phyloP scores from a whole-genome alignment of 2,797 vertebrate species.

The Sebastiscus albofasciatus region DNA sequence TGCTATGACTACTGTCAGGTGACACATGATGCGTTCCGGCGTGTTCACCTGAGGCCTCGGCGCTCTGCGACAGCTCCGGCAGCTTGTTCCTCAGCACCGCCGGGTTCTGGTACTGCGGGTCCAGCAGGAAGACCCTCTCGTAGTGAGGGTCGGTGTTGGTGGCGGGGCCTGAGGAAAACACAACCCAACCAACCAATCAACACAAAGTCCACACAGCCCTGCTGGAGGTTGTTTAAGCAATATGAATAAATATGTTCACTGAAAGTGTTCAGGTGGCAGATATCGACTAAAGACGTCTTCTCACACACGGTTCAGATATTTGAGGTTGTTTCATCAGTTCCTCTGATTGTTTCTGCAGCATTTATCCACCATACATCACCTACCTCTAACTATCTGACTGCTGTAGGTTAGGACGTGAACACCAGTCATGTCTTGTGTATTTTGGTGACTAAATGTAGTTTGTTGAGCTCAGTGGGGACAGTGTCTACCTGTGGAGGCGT shows the following conservation, averaged over 20 bases:
- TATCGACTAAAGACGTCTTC: too few species aligned
- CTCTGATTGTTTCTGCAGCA: too few species aligned
- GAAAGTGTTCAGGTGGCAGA: not conserved
- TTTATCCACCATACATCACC: too few species aligned
- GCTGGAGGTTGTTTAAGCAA: not conserved
- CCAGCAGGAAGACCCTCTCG: conserved; percentile 90
- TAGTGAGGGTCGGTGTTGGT: conserved; percentile 88
- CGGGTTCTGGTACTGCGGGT: conserved; percentile 92
- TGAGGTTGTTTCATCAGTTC: too few species aligned
- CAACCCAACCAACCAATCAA: too few species aligned
- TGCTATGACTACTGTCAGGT: not conserved
- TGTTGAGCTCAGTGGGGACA: too few species aligned
- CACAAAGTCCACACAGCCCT: not conserved
- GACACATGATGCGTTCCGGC: too few species aligned
- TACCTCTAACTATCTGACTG: too few species aligned
- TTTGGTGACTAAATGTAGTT: too few species aligned
- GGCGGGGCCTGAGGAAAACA: conserved; percentile 50
- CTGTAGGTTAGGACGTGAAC: too few species aligned
- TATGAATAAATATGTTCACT: not conserved
- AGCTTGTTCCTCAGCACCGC: conserved; percentile 87
- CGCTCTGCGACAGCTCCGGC: conserved; percentile 90
- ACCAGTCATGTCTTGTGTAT: too few species aligned
- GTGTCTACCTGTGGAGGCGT: conserved; percentile 53
- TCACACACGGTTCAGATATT: too few species aligned
- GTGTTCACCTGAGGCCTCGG: conserved; percentile 88